Conservation (phyloP, 30 jellyfish, hydroid and myxozoan species). For the Aurelia sp. region DNA sequence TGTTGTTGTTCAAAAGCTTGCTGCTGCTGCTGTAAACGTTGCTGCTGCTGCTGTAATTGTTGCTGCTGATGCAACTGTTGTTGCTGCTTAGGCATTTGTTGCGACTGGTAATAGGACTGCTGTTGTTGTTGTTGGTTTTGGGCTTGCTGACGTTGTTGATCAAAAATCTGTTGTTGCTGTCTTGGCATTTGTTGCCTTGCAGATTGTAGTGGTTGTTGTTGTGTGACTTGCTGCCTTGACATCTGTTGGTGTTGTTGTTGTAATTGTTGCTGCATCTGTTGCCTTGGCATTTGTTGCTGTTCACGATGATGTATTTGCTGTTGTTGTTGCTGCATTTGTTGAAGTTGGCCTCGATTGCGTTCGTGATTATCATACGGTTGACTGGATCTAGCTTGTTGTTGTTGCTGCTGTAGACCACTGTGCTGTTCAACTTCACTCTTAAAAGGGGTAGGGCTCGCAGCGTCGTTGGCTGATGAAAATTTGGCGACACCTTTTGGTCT, state of each 20-base stretch:
- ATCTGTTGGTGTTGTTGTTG: conserved; percentile 62
- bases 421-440: conserved; percentile 48
- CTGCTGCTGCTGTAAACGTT: conserved; percentile 51
- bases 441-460: conserved; percentile 80
- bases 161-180: conserved; percentile 50
- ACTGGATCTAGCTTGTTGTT: conserved; percentile 24
- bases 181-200: conserved; percentile 33
- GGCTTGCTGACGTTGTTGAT: conserved; percentile 44
- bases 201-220: conserved; percentile 44
- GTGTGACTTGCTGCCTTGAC: conserved; percentile 32
- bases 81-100: conserved; percentile 29
- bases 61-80: conserved; percentile 3
- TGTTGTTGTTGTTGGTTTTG: conserved; percentile 72
- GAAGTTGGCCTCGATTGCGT: conserved; percentile 31
- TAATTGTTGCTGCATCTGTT: conserved; percentile 62
- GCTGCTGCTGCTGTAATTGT: conserved; percentile 51
- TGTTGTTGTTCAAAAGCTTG: conserved; percentile 49
- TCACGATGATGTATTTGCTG: conserved; percentile 41
- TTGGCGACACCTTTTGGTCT: conserved; percentile 95
- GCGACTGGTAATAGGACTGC: conserved; percentile 42
- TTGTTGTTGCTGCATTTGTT: conserved; percentile 48
- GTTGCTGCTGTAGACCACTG: conserved; percentile 62
- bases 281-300: conserved; percentile 70
- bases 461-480: conserved; percentile 67
- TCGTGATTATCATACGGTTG: conserved; percentile 40